phyloP scores from a whole-genome alignment of 64 coral and sea anemone genomes.

The Pocillopora damicornis region DNA sequence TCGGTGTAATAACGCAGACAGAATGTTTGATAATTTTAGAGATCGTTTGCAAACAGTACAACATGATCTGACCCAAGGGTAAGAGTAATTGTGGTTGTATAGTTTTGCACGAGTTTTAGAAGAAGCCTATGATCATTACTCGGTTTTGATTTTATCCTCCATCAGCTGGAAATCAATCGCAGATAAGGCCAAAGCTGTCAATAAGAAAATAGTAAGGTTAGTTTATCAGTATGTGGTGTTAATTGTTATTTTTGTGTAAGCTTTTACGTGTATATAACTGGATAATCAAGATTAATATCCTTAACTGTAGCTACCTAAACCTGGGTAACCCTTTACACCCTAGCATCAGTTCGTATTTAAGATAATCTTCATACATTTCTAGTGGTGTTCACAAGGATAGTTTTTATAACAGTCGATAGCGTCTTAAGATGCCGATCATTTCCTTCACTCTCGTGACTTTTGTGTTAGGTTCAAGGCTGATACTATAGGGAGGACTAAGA shows the following conservation, averaged over 20 bases:
- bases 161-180: constrained; percentile 80
- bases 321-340: too few species aligned
- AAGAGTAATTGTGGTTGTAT: neutral
- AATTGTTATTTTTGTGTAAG: too few species aligned
- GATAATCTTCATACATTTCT: too few species aligned
- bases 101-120: neutral
- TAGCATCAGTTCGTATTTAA: too few species aligned
- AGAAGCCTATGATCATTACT: neutral
- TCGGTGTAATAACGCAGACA: neutral
- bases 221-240: neutral
- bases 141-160: neutral
- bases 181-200: constrained; percentile 91
- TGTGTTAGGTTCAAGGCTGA: neutral
- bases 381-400: too few species aligned
- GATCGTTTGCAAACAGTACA: constrained; percentile 78
- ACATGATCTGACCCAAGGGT: constrained; percentile 84
- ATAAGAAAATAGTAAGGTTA: constrained; percentile 84
- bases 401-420: too few species aligned
- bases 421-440: too few species aligned
- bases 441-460: too few species aligned
- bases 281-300: too few species aligned
- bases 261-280: too few species aligned
- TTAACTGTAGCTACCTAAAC: too few species aligned
- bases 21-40: constrained; percentile 75
- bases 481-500: neutral